A percentile compares a stretch with the other conserved stretches of the same genome.
Evolutionary conservation across 2,797 vertebrate genomes (phyloP).

Genomic region (Sparus aurata): DNA sequence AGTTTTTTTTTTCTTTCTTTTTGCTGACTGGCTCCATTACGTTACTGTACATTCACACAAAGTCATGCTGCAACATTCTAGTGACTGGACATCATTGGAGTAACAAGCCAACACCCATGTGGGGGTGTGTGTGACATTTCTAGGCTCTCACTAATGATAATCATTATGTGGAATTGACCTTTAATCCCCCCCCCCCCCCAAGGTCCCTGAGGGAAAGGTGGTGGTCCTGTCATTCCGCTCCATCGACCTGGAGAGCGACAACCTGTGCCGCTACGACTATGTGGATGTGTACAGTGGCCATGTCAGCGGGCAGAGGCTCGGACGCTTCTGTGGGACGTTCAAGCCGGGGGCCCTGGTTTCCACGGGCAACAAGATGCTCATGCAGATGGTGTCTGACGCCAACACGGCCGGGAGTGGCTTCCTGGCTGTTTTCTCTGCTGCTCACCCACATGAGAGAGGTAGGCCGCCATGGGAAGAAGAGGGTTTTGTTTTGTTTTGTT

Average conservation of each 20-base stretch:
- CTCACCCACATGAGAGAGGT: conserved; percentile 95
- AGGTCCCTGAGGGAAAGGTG: conserved; percentile 97
- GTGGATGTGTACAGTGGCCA: conserved; percentile 96
- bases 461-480: conserved; percentile 47
- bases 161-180: background rate
- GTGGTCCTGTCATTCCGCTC: conserved; percentile 94
- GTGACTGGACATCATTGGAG: background rate
- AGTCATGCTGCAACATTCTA: background rate
- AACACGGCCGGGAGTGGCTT: conserved; percentile 98
- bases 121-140: background rate
- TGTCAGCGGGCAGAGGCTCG: conserved; percentile 90
- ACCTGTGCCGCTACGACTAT: conserved; percentile 95
- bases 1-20: conserved; percentile 5
- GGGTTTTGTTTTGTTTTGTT: background rate
- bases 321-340: conserved; percentile 96
- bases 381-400: conserved; percentile 98
- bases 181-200: conserved; percentile 22
- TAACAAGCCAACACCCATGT: background rate
- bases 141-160: background rate
- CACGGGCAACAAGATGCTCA: conserved; percentile 95
- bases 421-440: conserved; percentile 94
- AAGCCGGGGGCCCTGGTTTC: conserved; percentile 95
- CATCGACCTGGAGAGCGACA: conserved; percentile 95
- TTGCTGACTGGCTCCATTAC: conserved; percentile 39
- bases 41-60: conserved; percentile 35